phyloP scores from a whole-genome alignment of 2,113 vertebrate genomes.

The Oryzias javanicus region DNA sequence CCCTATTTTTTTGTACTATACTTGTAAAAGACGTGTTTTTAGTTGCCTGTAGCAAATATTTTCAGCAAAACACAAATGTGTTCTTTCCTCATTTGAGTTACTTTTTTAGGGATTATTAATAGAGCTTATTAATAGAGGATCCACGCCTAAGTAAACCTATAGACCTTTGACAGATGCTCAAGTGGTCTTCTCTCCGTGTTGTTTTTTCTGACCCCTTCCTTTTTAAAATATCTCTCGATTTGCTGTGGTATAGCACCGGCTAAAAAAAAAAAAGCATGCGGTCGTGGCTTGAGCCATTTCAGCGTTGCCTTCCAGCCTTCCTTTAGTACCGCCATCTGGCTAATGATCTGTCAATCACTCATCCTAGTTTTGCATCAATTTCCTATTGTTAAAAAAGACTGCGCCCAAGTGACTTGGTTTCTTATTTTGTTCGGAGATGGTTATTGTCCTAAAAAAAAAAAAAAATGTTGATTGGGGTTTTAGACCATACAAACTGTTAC shows the following conservation, averaged over 20 bases:
- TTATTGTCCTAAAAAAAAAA: background rate
- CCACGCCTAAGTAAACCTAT: too few species aligned
- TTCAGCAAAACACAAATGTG: too few species aligned
- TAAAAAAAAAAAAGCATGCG: conserved; percentile 37
- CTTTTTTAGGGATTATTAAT: too few species aligned
- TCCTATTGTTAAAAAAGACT: conserved; percentile 45
- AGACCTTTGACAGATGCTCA: too few species aligned
- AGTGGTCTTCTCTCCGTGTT: too few species aligned
- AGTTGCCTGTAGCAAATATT: too few species aligned
- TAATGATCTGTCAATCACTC: conserved; percentile 72
- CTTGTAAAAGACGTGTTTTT: too few species aligned
- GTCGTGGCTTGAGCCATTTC: conserved; percentile 36
- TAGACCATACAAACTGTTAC: too few species aligned
- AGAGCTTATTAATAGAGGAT: too few species aligned
- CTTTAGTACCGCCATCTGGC: conserved; percentile 65
- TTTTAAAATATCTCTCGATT: conserved; percentile 6
- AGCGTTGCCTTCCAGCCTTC: conserved; percentile 41
- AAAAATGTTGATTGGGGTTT: too few species aligned
- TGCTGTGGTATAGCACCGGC: conserved; percentile 27
- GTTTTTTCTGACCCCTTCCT: conserved; percentile 5
- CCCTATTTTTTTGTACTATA: too few species aligned
- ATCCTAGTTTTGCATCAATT: conserved; percentile 60
- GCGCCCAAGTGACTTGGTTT: conserved; percentile 29
- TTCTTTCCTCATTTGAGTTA: too few species aligned
- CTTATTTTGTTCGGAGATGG: background rate